Base-by-base conservation (phyloP, 2,888 invertebrate species). In the Caenorhabditis drosophilae region DNA sequence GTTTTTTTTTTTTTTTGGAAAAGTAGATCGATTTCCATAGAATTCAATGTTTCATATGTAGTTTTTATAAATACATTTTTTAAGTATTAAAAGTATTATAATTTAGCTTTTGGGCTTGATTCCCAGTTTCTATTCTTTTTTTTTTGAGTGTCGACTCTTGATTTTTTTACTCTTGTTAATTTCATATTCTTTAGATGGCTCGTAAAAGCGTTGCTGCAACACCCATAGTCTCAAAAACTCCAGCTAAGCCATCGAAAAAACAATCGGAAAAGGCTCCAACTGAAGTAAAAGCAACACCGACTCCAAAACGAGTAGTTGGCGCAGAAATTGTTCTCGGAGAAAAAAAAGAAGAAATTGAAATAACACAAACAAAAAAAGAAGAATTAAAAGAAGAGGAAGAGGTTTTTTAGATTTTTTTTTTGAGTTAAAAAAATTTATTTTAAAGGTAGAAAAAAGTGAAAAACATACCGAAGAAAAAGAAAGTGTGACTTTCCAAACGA, bases 151-250 rank as follows among this genome's bases (percentile, higher is more conserved):
- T n/a, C n/a, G n/a, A n/a, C n/a, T n/a, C n/a, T n/a, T n/a, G n/a
- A n/a, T 20, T 40, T 31, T 16, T 38, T 26, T 22, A 18, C 15
- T 20, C 16, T 38, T 46, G 31, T 4, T 16, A n/a, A 22, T 27
- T 45, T 23, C 1, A 7, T 23, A 26, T 20, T 26, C 50, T 53
- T 11, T 42, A 53, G 53, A 63, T 63, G 63, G 63, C 57, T 53
- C 57, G 63, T 57, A 57, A 63, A 34, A 63, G 57, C 53, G 44
- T 45, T 27, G 23, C 44, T 22, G 2, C 26, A 45, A 27, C 44
- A 6, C 44, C 44, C 26, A 27, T 27, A n/a, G 47, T 31, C 1
- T 47, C 57, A 40, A 54, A 57, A 27, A 63, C 63, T 16, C 63
- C 63, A 4, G 51, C 42, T 11, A 56, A 40, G 26, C 47, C 61